A percentile compares a stretch with the other conserved stretches of the same genome.
phyloP scores from a whole-genome alignment of 2,113 vertebrate species.

The Physeter macrocephalus region DNA sequence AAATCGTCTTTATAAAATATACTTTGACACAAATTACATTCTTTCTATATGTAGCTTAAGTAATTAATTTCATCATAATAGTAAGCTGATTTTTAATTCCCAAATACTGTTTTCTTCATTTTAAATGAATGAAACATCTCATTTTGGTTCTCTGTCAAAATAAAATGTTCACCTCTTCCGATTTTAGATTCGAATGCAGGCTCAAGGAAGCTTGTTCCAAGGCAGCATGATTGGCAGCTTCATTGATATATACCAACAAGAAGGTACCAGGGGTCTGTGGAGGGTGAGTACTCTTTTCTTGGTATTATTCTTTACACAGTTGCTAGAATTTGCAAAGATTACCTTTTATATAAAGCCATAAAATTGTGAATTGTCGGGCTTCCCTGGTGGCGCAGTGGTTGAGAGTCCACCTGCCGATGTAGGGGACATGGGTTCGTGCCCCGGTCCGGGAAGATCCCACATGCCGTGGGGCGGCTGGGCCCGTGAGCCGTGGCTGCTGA shows the following conservation, averaged over 20 bases:
- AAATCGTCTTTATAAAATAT: slow-evolving; percentile 25
- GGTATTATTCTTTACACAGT: not conserved
- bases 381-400: too few species aligned
- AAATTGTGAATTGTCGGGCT: not conserved
- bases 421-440: too few species aligned
- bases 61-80: slow-evolving; percentile 32
- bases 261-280: slow-evolving; percentile 95
- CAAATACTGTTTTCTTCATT: slow-evolving; percentile 5
- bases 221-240: slow-evolving; percentile 98
- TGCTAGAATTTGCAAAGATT: slow-evolving; percentile 8
- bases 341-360: not conserved
- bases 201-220: slow-evolving; percentile 93
- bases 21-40: not conserved
- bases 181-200: slow-evolving; percentile 96
- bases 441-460: too few species aligned
- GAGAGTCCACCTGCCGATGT: too few species aligned
- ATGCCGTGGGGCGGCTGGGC: too few species aligned
- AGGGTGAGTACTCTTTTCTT: slow-evolving; percentile 84
- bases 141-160: slow-evolving; percentile 35
- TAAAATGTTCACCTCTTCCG: not conserved
- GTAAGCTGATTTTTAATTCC: not conserved
- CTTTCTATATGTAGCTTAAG: not conserved
- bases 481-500: too few species aligned
- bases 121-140: not conserved
- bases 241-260: slow-evolving; percentile 97